Evolutionary conservation across 1,140 invertebrate species (phyloP).

Genomic region (Saccostrea echinata): DNA sequence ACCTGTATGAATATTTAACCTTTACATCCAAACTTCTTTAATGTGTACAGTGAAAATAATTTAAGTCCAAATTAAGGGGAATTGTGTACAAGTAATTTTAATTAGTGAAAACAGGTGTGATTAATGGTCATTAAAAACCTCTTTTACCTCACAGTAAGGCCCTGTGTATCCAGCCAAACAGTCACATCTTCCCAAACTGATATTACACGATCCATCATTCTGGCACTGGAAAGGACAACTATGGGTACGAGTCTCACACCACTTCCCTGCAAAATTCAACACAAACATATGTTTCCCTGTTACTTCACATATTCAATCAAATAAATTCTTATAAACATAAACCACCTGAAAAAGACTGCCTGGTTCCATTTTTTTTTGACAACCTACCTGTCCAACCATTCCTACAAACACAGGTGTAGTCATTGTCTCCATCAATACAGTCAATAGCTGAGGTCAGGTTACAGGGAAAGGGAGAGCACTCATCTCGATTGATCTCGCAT

Average conservation of each 20-base stretch:
- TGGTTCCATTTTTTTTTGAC: too few species aligned
- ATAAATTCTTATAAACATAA: too few species aligned
- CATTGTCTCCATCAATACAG: conserved; percentile 91
- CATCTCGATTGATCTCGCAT: conserved; percentile 73
- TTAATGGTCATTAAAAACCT: neutral
- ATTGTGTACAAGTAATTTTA: too few species aligned
- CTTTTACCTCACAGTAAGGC: conserved; percentile 83
- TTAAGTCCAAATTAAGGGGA: too few species aligned
- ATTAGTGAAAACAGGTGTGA: too few species aligned
- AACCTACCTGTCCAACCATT: conserved; percentile 88
- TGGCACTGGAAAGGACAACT: conserved; percentile 86
- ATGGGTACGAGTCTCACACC: conserved; percentile 94
- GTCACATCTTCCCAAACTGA: conserved; percentile 59
- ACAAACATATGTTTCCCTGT: too few species aligned
- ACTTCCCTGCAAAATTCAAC: conserved; percentile 79
- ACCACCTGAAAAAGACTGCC: too few species aligned
- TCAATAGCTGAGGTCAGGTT: conserved; percentile 78
- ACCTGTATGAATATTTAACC: conserved; percentile 37
- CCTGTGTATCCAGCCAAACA: conserved; percentile 67
- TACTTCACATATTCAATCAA: too few species aligned
- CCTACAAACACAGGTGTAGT: conserved; percentile 91
- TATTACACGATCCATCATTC: conserved; percentile 59
- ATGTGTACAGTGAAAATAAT: neutral
- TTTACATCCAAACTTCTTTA: neutral
- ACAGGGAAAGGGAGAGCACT: conserved; percentile 66